Percentiles rank a stretch among this genome's conserved stretches.
Evolutionary conservation across 2,888 invertebrate species (phyloP).

Genomic region (Pedicia rivosa): DNA sequence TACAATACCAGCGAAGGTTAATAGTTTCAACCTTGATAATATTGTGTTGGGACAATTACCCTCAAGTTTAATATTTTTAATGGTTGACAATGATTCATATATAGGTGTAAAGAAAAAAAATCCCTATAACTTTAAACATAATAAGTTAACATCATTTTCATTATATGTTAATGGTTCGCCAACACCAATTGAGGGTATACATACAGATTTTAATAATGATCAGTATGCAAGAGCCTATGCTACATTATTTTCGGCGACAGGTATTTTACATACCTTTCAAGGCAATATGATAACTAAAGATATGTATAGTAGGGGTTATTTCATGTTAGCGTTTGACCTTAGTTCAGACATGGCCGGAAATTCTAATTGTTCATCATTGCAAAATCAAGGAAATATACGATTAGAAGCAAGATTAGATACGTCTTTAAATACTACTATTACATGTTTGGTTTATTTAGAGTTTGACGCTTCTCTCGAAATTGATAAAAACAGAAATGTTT

Average conservation of each 20-base stretch:
- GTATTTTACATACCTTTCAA: neutral
- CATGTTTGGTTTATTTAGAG: neutral
- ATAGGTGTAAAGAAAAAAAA: neutral
- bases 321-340: neutral
- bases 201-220: neutral
- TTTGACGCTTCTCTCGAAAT: slow-evolving; percentile 1
- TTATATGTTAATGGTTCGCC: neutral
- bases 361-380: neutral
- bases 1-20: neutral
- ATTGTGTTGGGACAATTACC: neutral
- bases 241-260: neutral
- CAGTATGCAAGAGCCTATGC: neutral
- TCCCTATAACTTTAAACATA: neutral
- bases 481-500: neutral
- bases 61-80: neutral
- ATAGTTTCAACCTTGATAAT: neutral
- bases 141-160: slow-evolving; percentile 1
- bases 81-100: slow-evolving; percentile 1
- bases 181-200: neutral
- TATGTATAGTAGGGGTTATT: neutral
- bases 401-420: neutral
- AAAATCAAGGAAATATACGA: slow-evolving; percentile 1
- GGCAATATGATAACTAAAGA: neutral
- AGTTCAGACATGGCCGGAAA: neutral
- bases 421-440: neutral